These are phyloP conservation scores for Bufotes viridis DNA, from an alignment of 2,797 vertebrate genomes.

Conservation along the genomic window DNA sequence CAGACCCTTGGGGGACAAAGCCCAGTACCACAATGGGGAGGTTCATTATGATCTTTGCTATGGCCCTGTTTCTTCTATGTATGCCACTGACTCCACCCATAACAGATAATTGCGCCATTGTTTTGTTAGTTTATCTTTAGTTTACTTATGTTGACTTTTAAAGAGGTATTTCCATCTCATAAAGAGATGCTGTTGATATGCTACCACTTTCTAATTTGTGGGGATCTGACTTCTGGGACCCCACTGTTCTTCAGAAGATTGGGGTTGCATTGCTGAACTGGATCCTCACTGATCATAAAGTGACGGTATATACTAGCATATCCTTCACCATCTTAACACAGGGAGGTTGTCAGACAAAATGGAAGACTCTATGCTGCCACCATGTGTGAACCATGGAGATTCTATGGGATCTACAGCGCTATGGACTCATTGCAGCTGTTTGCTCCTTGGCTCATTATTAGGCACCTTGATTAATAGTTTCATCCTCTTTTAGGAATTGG, in stretches of 20 bases:
- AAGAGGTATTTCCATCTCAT: not conserved
- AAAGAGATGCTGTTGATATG: not conserved
- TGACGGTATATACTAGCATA: too few species aligned
- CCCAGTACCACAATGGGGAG: not conserved
- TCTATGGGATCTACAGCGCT: not conserved
- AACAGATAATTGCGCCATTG: not conserved
- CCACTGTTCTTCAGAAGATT: not conserved
- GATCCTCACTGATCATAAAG: too few species aligned
- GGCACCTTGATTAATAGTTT: conserved; percentile 5
- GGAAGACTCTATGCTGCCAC: not conserved
- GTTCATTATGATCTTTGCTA: not conserved
- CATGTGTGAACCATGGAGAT: not conserved
- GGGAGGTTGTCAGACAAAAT: not conserved
- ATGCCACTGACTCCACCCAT: not conserved
- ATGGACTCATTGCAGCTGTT: not conserved
- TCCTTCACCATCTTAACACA: not conserved
- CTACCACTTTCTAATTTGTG: too few species aligned
- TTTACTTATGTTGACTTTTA: not conserved
- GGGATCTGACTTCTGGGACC: not conserved
- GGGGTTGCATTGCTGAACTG: too few species aligned
- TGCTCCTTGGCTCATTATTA: not conserved
- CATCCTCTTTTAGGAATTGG: conserved; percentile 7
- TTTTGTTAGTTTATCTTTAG: not conserved
- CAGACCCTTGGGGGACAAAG: not conserved
- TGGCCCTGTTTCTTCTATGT: not conserved